Conservation (phyloP, 1,140 invertebrate species). For the Papilio helenus region DNA sequence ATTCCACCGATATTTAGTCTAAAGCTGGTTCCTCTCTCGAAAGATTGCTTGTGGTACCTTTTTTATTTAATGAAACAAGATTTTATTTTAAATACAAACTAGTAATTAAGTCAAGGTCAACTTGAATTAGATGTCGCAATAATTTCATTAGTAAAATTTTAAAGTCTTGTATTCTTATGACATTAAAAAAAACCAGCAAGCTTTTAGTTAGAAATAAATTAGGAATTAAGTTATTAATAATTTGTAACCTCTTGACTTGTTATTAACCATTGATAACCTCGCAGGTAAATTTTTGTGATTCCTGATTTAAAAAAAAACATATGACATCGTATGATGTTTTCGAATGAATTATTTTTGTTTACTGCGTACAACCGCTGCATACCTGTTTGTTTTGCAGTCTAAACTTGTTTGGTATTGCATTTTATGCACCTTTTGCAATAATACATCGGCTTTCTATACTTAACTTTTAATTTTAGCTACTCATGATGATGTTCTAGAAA, state of each 20-base stretch:
- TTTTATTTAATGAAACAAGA: slow-evolving; percentile 31
- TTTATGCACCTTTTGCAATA: slow-evolving; percentile 3
- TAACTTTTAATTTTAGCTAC: neutral
- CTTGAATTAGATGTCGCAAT: slow-evolving; percentile 57
- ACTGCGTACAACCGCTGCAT: slow-evolving; percentile 20
- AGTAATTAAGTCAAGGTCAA: slow-evolving; percentile 62
- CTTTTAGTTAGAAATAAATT: neutral
- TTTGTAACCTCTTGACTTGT: too few relatives aligned
- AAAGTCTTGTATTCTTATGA: neutral
- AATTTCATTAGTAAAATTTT: slow-evolving; percentile 38
- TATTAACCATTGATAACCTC: neutral
- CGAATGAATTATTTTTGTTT: slow-evolving; percentile 25
- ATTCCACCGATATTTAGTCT: neutral
- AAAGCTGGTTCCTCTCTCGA: neutral
- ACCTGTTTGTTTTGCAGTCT: slow-evolving; percentile 32
- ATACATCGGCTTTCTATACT: neutral
- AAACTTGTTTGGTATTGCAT: slow-evolving; percentile 32
- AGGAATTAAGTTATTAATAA: neutral
- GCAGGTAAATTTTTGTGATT: neutral
- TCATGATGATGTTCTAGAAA: neutral
- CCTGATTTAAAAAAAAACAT: neutral
- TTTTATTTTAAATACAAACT: slow-evolving; percentile 42
- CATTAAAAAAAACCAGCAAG: neutral
- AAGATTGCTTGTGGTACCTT: neutral
- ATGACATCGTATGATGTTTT: slow-evolving; percentile 6